phyloP scores from a whole-genome alignment of 1,140 invertebrate genomes.

The Macrobrachium nipponense region DNA sequence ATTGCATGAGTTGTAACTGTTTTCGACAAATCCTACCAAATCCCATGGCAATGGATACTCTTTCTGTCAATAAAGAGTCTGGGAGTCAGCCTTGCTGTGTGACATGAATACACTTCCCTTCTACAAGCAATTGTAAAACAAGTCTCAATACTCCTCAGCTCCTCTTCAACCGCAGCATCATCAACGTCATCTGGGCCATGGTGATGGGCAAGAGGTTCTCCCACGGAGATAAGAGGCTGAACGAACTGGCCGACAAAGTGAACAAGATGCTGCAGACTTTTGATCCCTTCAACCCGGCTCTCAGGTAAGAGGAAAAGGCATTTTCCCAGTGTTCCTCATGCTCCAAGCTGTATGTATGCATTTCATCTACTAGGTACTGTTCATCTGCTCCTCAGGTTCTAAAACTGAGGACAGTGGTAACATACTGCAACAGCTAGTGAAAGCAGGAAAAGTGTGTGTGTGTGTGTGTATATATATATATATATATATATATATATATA shows the following conservation, averaged over 20 bases:
- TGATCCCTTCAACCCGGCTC: constrained; percentile 35
- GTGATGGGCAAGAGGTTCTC: constrained; percentile 44
- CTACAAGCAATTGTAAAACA: background rate
- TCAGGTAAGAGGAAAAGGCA: background rate
- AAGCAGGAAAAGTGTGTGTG: background rate
- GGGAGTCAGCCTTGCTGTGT: background rate
- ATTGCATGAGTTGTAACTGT: background rate
- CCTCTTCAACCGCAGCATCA: constrained; percentile 47
- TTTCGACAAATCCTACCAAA: background rate
- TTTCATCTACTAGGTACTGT: no score
- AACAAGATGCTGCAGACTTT: constrained; percentile 37
- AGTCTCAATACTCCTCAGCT: background rate
- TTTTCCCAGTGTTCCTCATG: background rate
- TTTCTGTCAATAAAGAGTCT: background rate
- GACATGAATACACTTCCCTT: background rate
- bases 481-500: constrained; percentile 1
- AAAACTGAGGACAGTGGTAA: no score
- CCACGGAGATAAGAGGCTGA: constrained; percentile 23
- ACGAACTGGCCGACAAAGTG: constrained; percentile 34
- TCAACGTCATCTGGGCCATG: constrained; percentile 57
- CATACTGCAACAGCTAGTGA: no score
- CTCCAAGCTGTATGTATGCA: background rate
- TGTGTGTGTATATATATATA: background rate
- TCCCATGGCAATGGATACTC: background rate
- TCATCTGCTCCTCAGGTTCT: no score